Conservation (phyloP, 1,140 invertebrate species). For the Choristoneura fumiferana region DNA sequence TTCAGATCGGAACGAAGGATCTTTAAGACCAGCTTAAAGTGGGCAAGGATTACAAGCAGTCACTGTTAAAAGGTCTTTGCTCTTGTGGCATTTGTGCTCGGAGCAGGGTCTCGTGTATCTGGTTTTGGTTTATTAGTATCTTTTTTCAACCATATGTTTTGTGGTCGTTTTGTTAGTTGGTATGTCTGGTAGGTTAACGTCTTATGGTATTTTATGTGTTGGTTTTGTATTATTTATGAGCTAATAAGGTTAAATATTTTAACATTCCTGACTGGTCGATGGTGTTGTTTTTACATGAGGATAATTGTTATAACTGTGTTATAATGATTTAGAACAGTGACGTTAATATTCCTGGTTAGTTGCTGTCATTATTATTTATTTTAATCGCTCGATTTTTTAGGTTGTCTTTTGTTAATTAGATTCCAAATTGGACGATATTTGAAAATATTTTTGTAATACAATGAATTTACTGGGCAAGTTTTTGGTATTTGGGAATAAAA, state of each 20-base stretch:
- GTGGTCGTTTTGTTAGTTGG: slow-evolving; percentile 62
- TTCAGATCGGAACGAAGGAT: background rate
- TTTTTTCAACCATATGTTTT: slow-evolving; percentile 72
- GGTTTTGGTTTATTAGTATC: slow-evolving; percentile 44
- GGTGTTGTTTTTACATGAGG: slow-evolving; percentile 8
- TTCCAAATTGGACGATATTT: too few species aligned
- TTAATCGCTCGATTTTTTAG: slow-evolving; percentile 41
- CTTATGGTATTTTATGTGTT: slow-evolving; percentile 15
- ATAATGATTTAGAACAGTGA: background rate
- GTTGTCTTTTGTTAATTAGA: slow-evolving; percentile 11
- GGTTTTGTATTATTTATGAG: slow-evolving; percentile 18
- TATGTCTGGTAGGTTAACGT: slow-evolving; percentile 54
- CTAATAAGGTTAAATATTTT: slow-evolving; percentile 18
- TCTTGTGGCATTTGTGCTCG: background rate
- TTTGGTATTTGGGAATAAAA: too few species aligned
- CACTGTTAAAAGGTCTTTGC: background rate
- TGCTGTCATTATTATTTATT: slow-evolving; percentile 58
- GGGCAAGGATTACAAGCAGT: slow-evolving; percentile 22
- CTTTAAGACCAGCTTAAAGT: slow-evolving; percentile 32
- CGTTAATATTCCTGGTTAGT: slow-evolving; percentile 11
- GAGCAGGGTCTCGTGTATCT: slow-evolving; percentile 34
- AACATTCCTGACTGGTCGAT: background rate
- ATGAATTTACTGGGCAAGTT: too few species aligned
- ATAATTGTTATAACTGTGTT: background rate
- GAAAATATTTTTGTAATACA: too few species aligned